phyloP scores from a whole-genome alignment of 1,140 invertebrate genomes.

The Drosophila cardini region DNA sequence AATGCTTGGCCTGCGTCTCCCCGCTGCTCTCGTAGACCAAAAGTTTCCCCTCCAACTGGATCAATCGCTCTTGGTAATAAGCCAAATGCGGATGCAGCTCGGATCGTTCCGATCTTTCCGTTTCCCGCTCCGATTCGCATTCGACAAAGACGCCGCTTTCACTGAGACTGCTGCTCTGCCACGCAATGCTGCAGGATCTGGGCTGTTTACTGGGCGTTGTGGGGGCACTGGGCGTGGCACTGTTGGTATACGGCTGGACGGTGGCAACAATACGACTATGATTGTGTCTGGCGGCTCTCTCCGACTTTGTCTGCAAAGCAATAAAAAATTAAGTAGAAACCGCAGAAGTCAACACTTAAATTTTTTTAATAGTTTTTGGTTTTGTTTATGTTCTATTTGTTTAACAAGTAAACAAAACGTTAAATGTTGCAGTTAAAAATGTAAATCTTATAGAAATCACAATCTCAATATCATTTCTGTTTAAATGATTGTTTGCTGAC shows the following conservation, averaged over 20 bases:
- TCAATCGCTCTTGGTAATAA: conserved; percentile 87
- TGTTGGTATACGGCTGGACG: conserved; percentile 80
- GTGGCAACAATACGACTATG: conserved; percentile 79
- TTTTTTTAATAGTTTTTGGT: conserved; percentile 42
- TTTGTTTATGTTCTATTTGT: conserved; percentile 1
- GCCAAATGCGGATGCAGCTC: conserved; percentile 85
- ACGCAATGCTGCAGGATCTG: conserved; percentile 40
- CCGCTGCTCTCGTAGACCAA: conserved; percentile 87
- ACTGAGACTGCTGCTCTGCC: conserved; percentile 85
- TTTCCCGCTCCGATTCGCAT: conserved; percentile 85
- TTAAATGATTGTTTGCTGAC: conserved; percentile 14
- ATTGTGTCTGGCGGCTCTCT: conserved; percentile 34
- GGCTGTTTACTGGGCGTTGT: conserved; percentile 64
- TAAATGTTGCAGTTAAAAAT: conserved; percentile 20
- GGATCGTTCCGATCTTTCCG: conserved; percentile 73
- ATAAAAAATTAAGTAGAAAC: neutral
- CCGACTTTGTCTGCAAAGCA: conserved; percentile 35
- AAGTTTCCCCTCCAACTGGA: conserved; percentile 87
- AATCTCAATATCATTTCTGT: conserved; percentile 12
- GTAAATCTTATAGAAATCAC: conserved; percentile 12
- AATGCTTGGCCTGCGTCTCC: conserved; percentile 86
- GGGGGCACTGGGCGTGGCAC: conserved; percentile 64
- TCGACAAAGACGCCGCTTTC: conserved; percentile 89
- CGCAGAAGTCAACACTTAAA: conserved; percentile 54
- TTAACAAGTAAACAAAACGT: conserved; percentile 15